These are phyloP conservation scores for Crotalus adamanteus DNA, from an alignment of 2,797 vertebrate genomes.

Conservation along the genomic window DNA sequence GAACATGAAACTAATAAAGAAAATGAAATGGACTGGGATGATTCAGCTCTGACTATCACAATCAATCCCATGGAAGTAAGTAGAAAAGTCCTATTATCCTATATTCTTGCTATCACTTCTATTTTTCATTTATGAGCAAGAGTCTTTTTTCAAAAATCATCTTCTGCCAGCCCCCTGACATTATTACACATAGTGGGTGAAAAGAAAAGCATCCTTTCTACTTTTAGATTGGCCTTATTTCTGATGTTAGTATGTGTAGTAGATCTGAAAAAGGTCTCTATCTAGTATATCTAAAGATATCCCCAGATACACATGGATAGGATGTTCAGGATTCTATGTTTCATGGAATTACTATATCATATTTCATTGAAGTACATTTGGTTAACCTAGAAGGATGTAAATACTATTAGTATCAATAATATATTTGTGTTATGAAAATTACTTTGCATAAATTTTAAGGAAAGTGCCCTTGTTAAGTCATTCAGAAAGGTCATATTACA, in stretches of 20 bases:
- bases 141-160: not conserved
- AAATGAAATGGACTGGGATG: slow-evolving; percentile 83
- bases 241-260: not conserved
- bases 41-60: slow-evolving; percentile 90
- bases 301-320: not conserved
- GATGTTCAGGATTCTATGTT: not conserved
- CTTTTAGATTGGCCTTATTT: not conserved
- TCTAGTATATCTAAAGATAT: not conserved
- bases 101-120: not conserved
- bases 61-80: slow-evolving; percentile 95
- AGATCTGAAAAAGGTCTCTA: not conserved
- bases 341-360: not conserved
- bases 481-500: not conserved
- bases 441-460: not conserved
- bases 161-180: not conserved
- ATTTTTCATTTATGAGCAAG: not conserved
- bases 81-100: rapidly evolving
- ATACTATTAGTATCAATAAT: not conserved
- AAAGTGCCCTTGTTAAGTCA: not conserved
- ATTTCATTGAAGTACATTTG: not conserved
- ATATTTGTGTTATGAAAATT: not conserved
- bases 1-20: slow-evolving; percentile 76
- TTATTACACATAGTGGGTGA: not conserved
- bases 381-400: not conserved
- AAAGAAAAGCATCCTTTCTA: not conserved